Evolutionary conservation across 2,797 vertebrate species (phyloP), one percentile per base, ranked within the genome.

Genomic region (Trachurus trachurus): DNA sequence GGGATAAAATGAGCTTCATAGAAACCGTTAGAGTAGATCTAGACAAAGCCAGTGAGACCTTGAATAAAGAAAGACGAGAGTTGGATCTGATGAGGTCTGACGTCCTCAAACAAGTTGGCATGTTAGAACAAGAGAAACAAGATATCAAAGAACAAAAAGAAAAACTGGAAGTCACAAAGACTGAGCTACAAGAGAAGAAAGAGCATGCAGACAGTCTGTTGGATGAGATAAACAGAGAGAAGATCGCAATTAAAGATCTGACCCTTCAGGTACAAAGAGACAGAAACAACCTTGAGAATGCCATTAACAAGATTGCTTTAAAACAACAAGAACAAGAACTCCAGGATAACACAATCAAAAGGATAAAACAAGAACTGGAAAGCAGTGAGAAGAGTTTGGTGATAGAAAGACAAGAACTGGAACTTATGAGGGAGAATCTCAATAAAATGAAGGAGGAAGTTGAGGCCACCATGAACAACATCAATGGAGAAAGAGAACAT

Each of bases 161-260:
- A 15, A 45, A 45, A 4, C 11, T 45, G 44, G 13, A 45, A 45
- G 44, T 17, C 44, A 45, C 44, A 45, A 45, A 45, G 44, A 16
- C 44, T 45, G 11, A 13, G 5, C 44, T 45, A 16, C 44, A 45
- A 16, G 15, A 45, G 44, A 45, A 15, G 13, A 45, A 16, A 21
- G 29, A 1, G 17, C 5, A 9, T 1, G 8, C 16, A 9, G 61
- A 80, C 3, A 40, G 2, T 4, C 5, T 68, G 10, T 10, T 74
- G 1, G 15, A 34, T 26, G 60, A 77, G 2, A 57, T 71, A 9
- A 50, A 12, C 0, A 69, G 1, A 58, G 67, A 83, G 16, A 74
- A 69, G 61, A 29, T 3, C 1, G 53, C 9, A 15, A 57, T 78
- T 8, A n/a, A 57, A 39, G 8, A 53, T 11, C 2, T 17, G 5